Percentiles rank a stretch among this genome's conserved stretches.
Evolutionary conservation across 1,140 invertebrate genomes (phyloP).

Genomic region (Brachionus calyciflorus): DNA sequence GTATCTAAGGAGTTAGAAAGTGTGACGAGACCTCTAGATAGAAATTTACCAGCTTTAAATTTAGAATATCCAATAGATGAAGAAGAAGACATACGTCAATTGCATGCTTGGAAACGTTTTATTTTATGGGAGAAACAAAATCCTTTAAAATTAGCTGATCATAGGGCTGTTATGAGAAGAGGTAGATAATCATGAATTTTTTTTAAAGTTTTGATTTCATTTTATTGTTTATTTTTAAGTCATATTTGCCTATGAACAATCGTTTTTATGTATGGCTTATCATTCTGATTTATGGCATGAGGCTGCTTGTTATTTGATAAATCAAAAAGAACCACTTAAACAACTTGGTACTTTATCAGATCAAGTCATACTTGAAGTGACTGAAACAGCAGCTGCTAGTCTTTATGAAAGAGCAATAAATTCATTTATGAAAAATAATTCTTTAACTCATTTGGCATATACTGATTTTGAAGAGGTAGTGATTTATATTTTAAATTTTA

Average conservation of each 20-base stretch:
- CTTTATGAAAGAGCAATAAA: conserved; percentile 86
- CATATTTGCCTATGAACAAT: conserved; percentile 98
- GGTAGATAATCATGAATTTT: conserved; percentile 79
- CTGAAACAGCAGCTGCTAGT: conserved; percentile 72
- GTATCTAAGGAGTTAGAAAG: conserved; percentile 94
- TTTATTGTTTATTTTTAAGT: conserved; percentile 63
- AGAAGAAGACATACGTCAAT: conserved; percentile 84
- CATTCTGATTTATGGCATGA: conserved; percentile 99
- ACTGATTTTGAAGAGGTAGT: conserved; percentile 90
- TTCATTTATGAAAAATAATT: conserved; percentile 78
- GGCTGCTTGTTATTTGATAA: conserved; percentile 89
- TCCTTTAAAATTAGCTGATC: conserved; percentile 89
- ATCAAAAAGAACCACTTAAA: conserved; percentile 48
- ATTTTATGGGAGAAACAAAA: conserved; percentile 95
- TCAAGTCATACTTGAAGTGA: conserved; percentile 48
- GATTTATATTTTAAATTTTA: not conserved
- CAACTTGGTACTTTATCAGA: conserved; percentile 47
- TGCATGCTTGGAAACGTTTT: conserved; percentile 87
- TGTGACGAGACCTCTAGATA: conserved; percentile 86
- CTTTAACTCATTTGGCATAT: conserved; percentile 92
- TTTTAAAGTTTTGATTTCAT: conserved; percentile 50
- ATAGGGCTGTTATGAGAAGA: conserved; percentile 66
- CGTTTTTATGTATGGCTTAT: conserved; percentile 88
- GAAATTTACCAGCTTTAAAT: conserved; percentile 84
- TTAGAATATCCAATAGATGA: conserved; percentile 56